Conservation (phyloP, 2,888 invertebrate species). For the Glyphotaelius pellucidus region DNA sequence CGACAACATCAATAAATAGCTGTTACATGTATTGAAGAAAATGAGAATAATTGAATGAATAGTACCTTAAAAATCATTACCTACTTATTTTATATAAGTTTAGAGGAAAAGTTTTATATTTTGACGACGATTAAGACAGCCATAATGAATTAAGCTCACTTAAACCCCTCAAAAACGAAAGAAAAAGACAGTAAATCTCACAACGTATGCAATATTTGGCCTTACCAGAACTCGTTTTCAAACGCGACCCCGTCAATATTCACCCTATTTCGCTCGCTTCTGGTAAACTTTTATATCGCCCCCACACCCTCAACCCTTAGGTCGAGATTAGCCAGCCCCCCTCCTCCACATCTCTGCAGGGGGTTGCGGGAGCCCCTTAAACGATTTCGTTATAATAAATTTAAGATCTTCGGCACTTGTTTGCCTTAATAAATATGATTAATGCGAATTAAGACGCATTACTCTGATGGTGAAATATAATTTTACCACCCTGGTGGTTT, state of each 20-base stretch:
- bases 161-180: neutral
- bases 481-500: neutral
- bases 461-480: neutral
- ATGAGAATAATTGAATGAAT: too few species aligned
- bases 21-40: too few species aligned
- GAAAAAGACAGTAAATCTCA: neutral
- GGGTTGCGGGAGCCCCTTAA: constrained; percentile 28
- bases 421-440: constrained; percentile 39
- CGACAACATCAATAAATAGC: too few species aligned
- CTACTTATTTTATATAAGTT: neutral
- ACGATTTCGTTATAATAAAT: constrained; percentile 54
- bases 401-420: constrained; percentile 38
- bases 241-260: constrained; percentile 37
- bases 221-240: neutral
- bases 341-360: neutral
- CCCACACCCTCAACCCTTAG: neutral
- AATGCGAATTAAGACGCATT: constrained; percentile 26
- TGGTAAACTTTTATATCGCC: constrained; percentile 51
- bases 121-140: neutral
- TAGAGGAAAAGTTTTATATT: neutral
- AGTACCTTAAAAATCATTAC: neutral
- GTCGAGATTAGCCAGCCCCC: constrained; percentile 6
- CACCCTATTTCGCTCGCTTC: constrained; percentile 37
- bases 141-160: neutral
- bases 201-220: neutral